Conservation (phyloP, 64 coral and sea anemone genomes). For the Astreopora myriophthalma region DNA sequence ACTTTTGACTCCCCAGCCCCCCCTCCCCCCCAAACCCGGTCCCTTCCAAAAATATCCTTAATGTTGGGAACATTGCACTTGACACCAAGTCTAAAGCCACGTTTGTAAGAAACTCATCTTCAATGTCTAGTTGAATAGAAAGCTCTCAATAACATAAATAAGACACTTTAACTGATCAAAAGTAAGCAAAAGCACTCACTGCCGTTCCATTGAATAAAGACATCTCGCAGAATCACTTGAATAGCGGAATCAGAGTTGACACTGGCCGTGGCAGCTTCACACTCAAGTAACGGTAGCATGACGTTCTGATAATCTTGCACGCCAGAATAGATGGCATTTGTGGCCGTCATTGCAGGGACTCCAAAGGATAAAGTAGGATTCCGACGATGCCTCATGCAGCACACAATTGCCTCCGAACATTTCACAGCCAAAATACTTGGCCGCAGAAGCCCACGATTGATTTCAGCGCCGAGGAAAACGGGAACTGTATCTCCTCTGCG, state of each 20-base stretch:
- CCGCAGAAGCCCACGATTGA: constrained; percentile 39
- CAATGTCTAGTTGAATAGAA: too few relatives aligned
- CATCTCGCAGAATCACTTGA: constrained; percentile 24
- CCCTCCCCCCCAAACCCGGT: too few relatives aligned
- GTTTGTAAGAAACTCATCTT: too few relatives aligned
- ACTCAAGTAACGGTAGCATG: constrained; percentile 48
- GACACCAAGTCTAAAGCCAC: too few relatives aligned
- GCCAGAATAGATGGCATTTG: constrained; percentile 9
- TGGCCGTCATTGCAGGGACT: not conserved
- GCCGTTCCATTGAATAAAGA: constrained; percentile 19
- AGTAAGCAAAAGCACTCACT: not conserved
- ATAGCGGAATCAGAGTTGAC: not conserved
- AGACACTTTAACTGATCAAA: too few relatives aligned
- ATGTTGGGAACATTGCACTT: too few relatives aligned
- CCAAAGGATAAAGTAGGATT: constrained; percentile 54
- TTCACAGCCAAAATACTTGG: constrained; percentile 54
- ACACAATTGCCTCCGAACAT: not conserved
- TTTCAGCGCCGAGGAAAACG: constrained; percentile 2
- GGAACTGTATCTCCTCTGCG: constrained; percentile 1
- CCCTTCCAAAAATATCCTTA: too few relatives aligned
- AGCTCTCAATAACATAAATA: not conserved
- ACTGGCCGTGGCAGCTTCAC: constrained; percentile 52
- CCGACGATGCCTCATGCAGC: constrained; percentile 59
- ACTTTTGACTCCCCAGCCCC: too few relatives aligned
- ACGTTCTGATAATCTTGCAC: constrained; percentile 47